Percentiles rank a stretch among this genome's conserved stretches.
phyloP scores from a whole-genome alignment of 2,797 vertebrate species.

The Syndactyla subalaris region DNA sequence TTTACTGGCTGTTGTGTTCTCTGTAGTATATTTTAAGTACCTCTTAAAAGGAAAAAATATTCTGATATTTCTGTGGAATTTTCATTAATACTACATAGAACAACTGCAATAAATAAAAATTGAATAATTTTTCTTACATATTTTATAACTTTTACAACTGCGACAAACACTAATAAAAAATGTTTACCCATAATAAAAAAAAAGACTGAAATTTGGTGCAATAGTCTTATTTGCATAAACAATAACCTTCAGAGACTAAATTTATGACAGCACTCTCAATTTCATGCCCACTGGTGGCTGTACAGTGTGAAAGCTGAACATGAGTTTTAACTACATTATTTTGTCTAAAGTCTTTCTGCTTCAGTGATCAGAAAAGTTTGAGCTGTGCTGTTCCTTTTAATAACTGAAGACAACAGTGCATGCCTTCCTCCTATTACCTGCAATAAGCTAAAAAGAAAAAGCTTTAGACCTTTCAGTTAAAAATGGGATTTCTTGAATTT shows the following conservation, averaged over 20 bases:
- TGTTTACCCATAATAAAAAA: neutral
- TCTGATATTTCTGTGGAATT: neutral
- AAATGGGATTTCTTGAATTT: neutral
- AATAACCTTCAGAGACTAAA: neutral
- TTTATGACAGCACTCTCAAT: neutral
- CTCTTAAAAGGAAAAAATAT: neutral
- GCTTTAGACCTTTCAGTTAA: neutral
- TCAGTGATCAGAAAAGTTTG: neutral
- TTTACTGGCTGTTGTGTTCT: neutral
- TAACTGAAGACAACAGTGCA: neutral
- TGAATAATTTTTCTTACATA: accelerated
- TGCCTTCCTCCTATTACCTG: accelerated
- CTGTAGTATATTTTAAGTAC: neutral
- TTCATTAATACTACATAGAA: neutral
- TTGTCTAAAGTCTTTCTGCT: neutral
- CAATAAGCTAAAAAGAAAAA: neutral
- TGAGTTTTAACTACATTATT: neutral
- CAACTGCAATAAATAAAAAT: neutral
- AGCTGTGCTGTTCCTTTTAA: neutral
- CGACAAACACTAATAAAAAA: neutral
- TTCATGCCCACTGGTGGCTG: neutral
- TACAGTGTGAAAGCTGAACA: neutral
- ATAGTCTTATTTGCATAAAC: neutral
- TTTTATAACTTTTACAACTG: neutral
- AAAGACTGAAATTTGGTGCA: neutral